Evolutionary conservation across 2,113 vertebrate species (phyloP), one percentile per base, ranked within the genome.

Genomic region (Dromaius novaehollandiae): DNA sequence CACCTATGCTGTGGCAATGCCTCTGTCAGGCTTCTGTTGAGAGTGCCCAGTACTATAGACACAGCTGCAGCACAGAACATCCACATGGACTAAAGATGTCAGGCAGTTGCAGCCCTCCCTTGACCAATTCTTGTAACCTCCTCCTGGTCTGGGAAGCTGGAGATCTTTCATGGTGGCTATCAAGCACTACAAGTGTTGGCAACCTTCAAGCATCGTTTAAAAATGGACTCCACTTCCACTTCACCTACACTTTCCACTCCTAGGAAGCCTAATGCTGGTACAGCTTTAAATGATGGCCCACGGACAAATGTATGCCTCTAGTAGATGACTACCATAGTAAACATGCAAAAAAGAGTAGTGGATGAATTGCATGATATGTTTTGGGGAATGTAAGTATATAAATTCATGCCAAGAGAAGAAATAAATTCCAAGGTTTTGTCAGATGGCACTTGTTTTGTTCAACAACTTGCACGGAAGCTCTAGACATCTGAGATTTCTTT

Each of bases 351-450:
- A 6, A n/a, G 26, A 79, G 78, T 2, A 79, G 24, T 26, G 20
- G 0, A 46, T 36, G 63, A 66, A 84, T 8, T 34, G 7, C 8
- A 11, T 24, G 4, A 22, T 0, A 51, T 3, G 3, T 36, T 86
- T 71, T 42, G 20, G 4, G 7, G 51, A 85, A 46, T 50, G 55
- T 2, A 88, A 42, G 9, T 28, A 6, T 73, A 63, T 82, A 93
- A 73, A 89, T 4, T 34, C 25, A 73, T 17, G 25, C 16, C 71
- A 65, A 7, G 9, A 85, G 25, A 25, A 8, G 22, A 78, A 93
- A 56, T 1, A 88, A 90, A 53, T 55, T 1, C 1, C 26, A 36
- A 11, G 66, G 40, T 82, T 91, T 88, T 68, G 3, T 42, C 58
- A 56, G 7, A 48, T 20, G 79, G 44, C 2, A 30, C 28, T 17